Evolutionary conservation across 2,888 invertebrate species (phyloP), one percentile per base, ranked within the genome.

Genomic region (Tillus elongatus): DNA sequence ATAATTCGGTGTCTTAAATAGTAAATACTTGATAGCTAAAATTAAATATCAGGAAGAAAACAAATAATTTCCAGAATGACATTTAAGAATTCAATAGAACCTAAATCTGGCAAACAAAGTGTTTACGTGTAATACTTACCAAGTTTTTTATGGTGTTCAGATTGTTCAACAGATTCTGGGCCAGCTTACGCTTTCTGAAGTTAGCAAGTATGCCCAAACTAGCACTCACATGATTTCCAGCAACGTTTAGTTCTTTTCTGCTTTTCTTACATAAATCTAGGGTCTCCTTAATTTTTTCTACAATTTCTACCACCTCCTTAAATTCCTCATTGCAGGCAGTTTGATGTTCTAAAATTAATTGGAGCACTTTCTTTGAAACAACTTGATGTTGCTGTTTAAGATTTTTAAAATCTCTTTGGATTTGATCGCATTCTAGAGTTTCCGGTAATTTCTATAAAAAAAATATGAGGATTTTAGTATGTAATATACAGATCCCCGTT

Each of bases 351-450:
- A 93, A 72, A 52, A 97, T 96, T 19, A 96, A 71, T 51, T 91
- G 88, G 0, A 95, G 74, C 0, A 96, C 90, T 66, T 91, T 89
- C 51, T 91, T 92, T 0, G 95, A 93, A 3, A 93, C 89, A 9
- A 92, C 90, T 48, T 83, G 80, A 47, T 89, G 81, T 53, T 91
- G 90, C 35, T 80, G 72, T 51, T 83, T 79, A 2, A 91, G 68
- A 40, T 75, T 75, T 33, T 80, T 75, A 48, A 84, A 79, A 62
- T 84, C 79, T 15, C 71, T 68, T 47, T 84, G 81, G n/a, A 91
- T 80, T 37, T 79, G 74, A 16, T 78, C 76, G 40, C 81, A 75
- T 37, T 81, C 75, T 14, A 81, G 61, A 6, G 68, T 66, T 32
- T 72, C 67, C 0, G 83, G 76, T 15, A 84, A 68, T 63, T 80